Evolutionary conservation across 2,113 vertebrate genomes (phyloP), one percentile per base, ranked within the genome.

Genomic region (Monopterus albus): DNA sequence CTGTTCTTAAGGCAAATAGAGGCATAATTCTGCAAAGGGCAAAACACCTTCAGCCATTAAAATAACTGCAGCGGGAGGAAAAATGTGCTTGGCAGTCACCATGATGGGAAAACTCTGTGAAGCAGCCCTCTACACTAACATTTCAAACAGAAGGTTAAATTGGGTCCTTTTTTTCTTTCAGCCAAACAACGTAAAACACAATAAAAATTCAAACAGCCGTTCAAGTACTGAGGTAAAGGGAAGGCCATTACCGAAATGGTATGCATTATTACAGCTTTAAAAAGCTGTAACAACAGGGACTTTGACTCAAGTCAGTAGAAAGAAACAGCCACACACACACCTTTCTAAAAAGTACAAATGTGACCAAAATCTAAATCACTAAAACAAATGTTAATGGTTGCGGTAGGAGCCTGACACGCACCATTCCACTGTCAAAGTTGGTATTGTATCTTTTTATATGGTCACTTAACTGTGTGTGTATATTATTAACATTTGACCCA

Each of bases 211-310:
- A 64, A 68, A 83, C 33, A 13, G 65, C 31, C 1, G 5, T 62
- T 58, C 15, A 46, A 66, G 50, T 46, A 42, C 23, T 1, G 33
- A 50, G 38, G 40, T 55, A 75, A 74, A 68, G 46, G 33, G 57
- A 46, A 36, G 21, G 31, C 52, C 50, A 56, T 81, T 68, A 78
- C 58, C 42, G 10, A 50, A 72, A 61, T 59, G 46, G 25, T 40
- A 55, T 51, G 49, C 64, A 77, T 71, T 67, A 65, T 72, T 50
- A 47, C 46, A 65, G 58, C 28, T 63, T 81, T 63, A 53, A 83
- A 83, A 78, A 26, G 63, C n/a, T 56, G n/a, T 23, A 72, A 75
- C 73, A 72, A 75, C 73, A 52, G 55, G 39, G 84, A 76, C 57
- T 76, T 68, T 76, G 42, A 78, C 72, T 58, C 23, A 29, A 65